Evolutionary conservation across 1,140 invertebrate species (phyloP).

Genomic region (Ostrea denselamellosa): DNA sequence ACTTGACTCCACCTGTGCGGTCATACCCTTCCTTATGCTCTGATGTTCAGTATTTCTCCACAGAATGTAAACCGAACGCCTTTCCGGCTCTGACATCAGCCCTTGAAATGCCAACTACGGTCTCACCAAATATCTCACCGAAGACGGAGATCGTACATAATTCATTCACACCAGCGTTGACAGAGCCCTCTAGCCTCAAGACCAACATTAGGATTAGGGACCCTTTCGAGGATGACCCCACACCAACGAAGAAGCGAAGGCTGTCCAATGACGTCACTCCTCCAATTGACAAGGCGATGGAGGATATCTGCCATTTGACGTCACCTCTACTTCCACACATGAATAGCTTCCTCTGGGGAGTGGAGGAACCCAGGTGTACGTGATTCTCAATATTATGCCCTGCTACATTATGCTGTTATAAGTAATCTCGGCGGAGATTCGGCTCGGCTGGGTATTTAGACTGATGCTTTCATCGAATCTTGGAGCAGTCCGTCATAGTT

Average conservation of each 20-base stretch:
- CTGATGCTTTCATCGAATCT: too few species aligned
- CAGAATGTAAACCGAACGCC: not conserved
- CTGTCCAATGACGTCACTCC: not conserved
- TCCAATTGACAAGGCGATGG: not conserved
- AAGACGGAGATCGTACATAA: not conserved
- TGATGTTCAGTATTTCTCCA: not conserved
- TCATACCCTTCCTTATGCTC: not conserved
- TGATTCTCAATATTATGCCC: not conserved
- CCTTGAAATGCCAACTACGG: not conserved
- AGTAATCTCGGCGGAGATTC: not conserved
- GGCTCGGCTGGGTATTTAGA: too few species aligned
- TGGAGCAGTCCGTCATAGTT: too few species aligned
- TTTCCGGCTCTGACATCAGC: not conserved
- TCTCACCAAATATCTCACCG: not conserved
- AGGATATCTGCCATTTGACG: not conserved
- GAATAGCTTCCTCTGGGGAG: not conserved
- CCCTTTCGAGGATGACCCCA: not conserved
- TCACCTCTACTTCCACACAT: not conserved
- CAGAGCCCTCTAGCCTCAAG: not conserved
- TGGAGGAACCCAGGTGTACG: not conserved
- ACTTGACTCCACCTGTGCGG: not conserved
- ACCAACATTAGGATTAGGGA: not conserved
- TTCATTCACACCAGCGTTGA: not conserved
- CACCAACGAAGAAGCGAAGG: not conserved
- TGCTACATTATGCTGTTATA: not conserved